Evolutionary conservation across 2,797 vertebrate genomes (phyloP), one percentile per base, ranked within the genome.

Genomic region (Chloroceryle amazona): DNA sequence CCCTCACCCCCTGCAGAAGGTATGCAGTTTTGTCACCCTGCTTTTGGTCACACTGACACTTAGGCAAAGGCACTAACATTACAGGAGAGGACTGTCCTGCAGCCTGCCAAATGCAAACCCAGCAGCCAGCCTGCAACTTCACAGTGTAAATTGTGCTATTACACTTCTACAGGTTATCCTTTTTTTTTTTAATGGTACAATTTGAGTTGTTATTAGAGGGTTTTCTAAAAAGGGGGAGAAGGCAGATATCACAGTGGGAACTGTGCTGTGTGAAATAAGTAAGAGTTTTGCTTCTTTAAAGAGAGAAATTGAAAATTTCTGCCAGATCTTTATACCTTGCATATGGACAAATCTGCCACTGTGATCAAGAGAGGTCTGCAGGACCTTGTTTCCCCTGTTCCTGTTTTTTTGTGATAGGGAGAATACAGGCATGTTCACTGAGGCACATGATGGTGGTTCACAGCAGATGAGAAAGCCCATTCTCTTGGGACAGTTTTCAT

Each of bases 361-460:
- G 3, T 62, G 54, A 62, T 41, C 47, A 35, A 26, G 44, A 47
- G 33, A 33, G 3, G 4, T 72, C 31, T 55, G 28, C 47, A 54
- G 16, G 16, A 44, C 17, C 4, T 81, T 76, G 1, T 51, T 72
- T 84, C 15, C 19, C 9, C 52, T 28, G 10, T 42, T 74, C 17
- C 39, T 29, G 3, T 10, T 5, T 51, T 79, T 67, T 58, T 58
- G 39, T 62, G 52, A 7, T 26, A 62, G 44, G 13, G 10, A 42
- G n/a, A 71, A 44, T 41, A 33, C 4, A 20, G 22, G 4, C 4
- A 41, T 6, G 6, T 44, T 15, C 8, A 11, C 2, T 5, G 1
- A 39, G 54, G 26, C 4, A 21, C 11, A 3, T 11, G 3, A 3
- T 14, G 4, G 1, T 44, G 58, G n/a, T 46, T 49, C 35, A 71